phyloP scores from a whole-genome alignment of 2,888 invertebrate genomes.

The Agrotis segetum region DNA sequence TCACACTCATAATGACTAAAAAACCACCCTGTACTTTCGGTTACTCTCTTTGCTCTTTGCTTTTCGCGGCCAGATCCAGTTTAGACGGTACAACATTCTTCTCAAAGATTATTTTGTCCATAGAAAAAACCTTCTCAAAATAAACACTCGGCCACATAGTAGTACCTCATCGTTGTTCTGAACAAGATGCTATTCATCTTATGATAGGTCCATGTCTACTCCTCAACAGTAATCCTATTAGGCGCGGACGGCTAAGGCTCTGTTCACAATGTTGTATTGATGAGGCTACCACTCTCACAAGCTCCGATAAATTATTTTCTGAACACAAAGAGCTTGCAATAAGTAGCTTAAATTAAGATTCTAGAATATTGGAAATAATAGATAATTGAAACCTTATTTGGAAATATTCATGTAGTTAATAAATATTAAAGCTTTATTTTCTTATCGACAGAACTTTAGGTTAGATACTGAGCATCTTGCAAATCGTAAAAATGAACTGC shows the following conservation, averaged over 20 bases:
- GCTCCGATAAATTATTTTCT: conserved; percentile 21
- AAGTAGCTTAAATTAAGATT: conserved; percentile 2
- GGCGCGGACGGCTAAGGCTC: conserved; percentile 19
- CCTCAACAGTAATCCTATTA: conserved; percentile 58
- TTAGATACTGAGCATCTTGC: not conserved
- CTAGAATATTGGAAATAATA: not conserved
- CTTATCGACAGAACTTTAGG: not conserved
- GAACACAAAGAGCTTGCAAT: conserved; percentile 16
- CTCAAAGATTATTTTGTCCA: not conserved
- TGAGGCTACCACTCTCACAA: not conserved
- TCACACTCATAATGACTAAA: too few species aligned
- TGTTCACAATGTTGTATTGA: conserved; percentile 12
- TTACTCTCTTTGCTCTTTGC: too few species aligned
- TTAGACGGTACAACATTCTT: not conserved
- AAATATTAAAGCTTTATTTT: too few species aligned
- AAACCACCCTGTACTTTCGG: too few species aligned
- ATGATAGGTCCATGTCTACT: conserved; percentile 28
- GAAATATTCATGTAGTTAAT: too few species aligned
- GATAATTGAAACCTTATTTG: not conserved
- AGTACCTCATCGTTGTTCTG: not conserved
- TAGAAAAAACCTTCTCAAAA: not conserved
- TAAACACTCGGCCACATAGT: not conserved
- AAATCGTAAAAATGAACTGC: conserved; percentile 20
- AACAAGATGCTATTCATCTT: conserved; percentile 34
- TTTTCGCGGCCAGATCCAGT: too few species aligned